Evolutionary conservation across 2,113 vertebrate genomes (phyloP).

Genomic region (Astatotilapia flaviijosephi): DNA sequence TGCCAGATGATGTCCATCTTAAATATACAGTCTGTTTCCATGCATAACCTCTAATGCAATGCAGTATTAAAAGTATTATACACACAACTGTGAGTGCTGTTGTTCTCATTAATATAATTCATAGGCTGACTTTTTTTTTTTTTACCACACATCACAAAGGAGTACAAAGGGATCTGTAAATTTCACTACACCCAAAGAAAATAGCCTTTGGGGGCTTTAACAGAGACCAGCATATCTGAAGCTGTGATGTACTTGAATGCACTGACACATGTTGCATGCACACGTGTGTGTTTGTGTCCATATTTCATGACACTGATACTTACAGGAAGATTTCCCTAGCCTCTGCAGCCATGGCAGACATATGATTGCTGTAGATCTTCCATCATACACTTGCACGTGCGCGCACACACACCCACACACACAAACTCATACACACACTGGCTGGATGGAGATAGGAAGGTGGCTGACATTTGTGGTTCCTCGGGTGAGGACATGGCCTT

Average conservation of each 20-base stretch:
- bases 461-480: constrained; percentile 82
- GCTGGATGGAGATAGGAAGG: constrained; percentile 54
- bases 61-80: background rate
- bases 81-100: background rate
- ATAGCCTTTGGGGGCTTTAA: background rate
- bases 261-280: background rate
- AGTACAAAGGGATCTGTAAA: background rate
- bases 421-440: background rate
- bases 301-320: constrained; percentile 3
- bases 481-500: constrained; percentile 81
- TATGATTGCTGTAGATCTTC: constrained; percentile 29
- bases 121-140: background rate
- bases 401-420: background rate
- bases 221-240: background rate
- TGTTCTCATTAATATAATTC: background rate
- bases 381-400: background rate
- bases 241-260: background rate
- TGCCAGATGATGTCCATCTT: background rate
- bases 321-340: constrained; percentile 8
- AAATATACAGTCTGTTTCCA: background rate
- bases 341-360: constrained; percentile 15
- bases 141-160: background rate
- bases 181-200: background rate
- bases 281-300: background rate
- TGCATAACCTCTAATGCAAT: background rate